Conservation (phyloP, 2,113 vertebrate genomes). For the Manacus vitellinus region DNA sequence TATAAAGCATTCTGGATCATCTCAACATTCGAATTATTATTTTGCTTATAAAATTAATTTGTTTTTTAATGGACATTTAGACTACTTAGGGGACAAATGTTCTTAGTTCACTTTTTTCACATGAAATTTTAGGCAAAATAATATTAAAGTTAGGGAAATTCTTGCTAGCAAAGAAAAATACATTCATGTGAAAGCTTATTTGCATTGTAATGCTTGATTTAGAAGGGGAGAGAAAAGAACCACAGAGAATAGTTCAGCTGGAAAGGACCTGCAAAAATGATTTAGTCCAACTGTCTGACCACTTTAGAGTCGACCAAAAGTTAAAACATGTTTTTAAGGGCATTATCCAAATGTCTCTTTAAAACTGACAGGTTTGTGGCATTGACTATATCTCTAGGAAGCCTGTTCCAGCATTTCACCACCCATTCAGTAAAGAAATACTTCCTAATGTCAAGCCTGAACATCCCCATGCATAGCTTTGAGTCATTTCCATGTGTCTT, state of each 20-base stretch:
- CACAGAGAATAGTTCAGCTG: not conserved
- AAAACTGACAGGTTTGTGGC: not conserved
- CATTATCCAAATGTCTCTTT: not conserved
- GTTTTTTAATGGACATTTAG: not conserved
- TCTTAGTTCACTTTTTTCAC: not conserved
- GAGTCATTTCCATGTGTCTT: rapidly evolving
- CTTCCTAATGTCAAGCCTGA: not conserved
- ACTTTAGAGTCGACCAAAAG: not conserved
- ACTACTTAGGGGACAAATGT: rapidly evolving
- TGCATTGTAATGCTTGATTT: not conserved
- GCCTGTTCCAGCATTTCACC: not conserved
- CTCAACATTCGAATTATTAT: rapidly evolving
- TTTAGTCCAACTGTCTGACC: not conserved
- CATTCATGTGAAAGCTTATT: not conserved
- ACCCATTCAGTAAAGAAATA: not conserved
- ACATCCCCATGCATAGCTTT: not conserved
- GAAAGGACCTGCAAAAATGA: not conserved
- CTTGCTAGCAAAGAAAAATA: not conserved
- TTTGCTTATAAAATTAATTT: not conserved
- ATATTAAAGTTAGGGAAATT: not conserved
- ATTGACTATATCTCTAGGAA: not conserved
- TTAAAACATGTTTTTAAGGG: not conserved
- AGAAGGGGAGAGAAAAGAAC: not conserved
- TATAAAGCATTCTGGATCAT: not conserved
- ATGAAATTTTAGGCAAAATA: not conserved